Evolutionary conservation across 2,113 vertebrate genomes (phyloP).

Genomic region (Macrotus californicus): DNA sequence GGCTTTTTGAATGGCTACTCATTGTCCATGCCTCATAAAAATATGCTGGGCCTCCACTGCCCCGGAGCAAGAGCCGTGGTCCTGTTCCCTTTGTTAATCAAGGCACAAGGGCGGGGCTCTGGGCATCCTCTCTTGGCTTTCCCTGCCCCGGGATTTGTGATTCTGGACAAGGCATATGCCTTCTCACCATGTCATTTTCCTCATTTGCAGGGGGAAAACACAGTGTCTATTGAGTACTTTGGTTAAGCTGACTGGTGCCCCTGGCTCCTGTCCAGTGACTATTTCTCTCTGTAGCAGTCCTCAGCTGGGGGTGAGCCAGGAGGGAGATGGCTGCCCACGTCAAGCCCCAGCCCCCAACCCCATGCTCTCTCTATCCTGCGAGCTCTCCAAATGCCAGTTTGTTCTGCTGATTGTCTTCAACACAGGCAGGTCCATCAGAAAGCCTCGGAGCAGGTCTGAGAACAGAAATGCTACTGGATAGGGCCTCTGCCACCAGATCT

Average conservation of each 20-base stretch:
- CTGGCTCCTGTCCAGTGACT: conserved; percentile 59
- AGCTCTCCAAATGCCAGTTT: neutral
- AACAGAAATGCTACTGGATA: neutral
- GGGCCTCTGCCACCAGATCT: neutral
- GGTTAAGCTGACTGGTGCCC: conserved; percentile 64
- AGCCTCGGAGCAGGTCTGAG: neutral
- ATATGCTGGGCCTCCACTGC: conserved; percentile 25
- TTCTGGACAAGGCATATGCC: conserved; percentile 65
- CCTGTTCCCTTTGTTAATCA: neutral
- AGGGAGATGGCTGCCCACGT: conserved; percentile 16
- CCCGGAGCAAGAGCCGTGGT: neutral
- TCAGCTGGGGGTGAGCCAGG: conserved; percentile 35
- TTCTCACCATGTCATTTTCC: conserved; percentile 62
- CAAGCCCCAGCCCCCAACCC: neutral
- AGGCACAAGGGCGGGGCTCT: neutral
- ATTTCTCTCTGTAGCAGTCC: conserved; percentile 48
- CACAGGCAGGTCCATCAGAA: neutral
- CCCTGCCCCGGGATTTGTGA: conserved; percentile 57
- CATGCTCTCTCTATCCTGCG: neutral
- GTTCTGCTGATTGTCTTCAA: neutral
- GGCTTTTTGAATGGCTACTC: conserved; percentile 54
- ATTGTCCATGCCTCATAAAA: conserved; percentile 50
- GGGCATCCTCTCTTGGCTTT: conserved; percentile 33
- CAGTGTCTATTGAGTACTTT: conserved; percentile 69
- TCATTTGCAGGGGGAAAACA: conserved; percentile 65